Base-by-base conservation (phyloP, 2,888 invertebrate genomes). In the Phaonia tiefii region DNA sequence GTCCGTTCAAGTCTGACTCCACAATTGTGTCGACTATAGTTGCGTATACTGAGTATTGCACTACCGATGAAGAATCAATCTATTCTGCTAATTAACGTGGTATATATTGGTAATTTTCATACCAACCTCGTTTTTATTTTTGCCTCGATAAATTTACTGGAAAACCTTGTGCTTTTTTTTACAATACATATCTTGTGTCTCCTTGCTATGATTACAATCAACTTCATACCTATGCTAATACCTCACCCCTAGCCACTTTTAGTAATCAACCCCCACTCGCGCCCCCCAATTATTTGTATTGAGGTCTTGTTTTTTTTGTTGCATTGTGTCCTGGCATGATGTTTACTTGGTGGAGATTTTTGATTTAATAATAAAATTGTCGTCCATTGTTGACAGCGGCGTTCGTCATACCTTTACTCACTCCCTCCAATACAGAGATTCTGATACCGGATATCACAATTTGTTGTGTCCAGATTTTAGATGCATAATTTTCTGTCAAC, bases 401-500 rank as follows among this genome's bases (percentile, higher is more conserved):
- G 22, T 54, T 54, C 3, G 10, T 51, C 20, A 1, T 54, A 22
- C 13, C 20, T 54, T 31, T 31, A 5, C 31, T 31, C 31, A n/a
- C n/a, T n/a, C 31, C 31, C 31, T 31, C 4, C 31, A 31, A 31
- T n/a, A 31, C 31, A n/a, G n/a, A n/a, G n/a, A n/a, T n/a, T n/a
- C n/a, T n/a, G n/a, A n/a, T n/a, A n/a, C n/a, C n/a, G n/a, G n/a
- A n/a, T 31, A 8, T 31, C 31, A 31, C 31, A 31, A 31, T 49
- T 60, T 60, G 11, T 60, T 60, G 39, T 8, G 60, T 31, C 31
- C 60, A 60, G 31, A 37, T 37, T 60, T 39, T 7, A 10, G 39
- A 60, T 60, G 60, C 60, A 60, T 60, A 60, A 58, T 39, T 60
- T 37, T 39, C n/a, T 37, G 60, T 60, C 60, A 60, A 60, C 60